Evolutionary conservation across 2,797 vertebrate genomes (phyloP), one percentile per base, ranked within the genome.

Genomic region (Anguilla anguilla): DNA sequence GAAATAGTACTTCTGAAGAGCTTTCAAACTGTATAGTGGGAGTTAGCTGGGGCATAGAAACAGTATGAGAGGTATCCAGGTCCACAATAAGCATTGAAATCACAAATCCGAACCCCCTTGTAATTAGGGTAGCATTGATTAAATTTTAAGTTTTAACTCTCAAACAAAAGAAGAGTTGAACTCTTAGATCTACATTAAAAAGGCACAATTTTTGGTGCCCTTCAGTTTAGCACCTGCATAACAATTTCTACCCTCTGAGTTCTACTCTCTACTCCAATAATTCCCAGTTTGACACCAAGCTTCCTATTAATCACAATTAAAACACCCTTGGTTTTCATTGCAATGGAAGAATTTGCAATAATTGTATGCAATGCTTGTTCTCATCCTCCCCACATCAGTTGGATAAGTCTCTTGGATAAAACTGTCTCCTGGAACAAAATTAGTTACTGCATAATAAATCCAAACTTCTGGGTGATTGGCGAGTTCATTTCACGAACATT

Each of bases 291-390:
- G 64, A 67, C 64, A 25, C 64, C 11, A 67, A 28, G n/a, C 64
- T 69, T 10, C 25, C 64, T 28, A 69, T 69, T 69, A 69, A 69
- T 69, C 64, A n/a, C 64, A 69, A 69, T 69, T 69, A 69, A 69
- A 69, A 69, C 64, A 69, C 64, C 64, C 25, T 69, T 69, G 64
- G 64, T 28, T 69, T 69, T 69, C 6, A 6, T n/a, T 69, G 64
- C 64, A 69, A 10, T 69, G 64, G 13, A 69, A 28, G 25, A 69
- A 69, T 69, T 69, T 69, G n/a, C 64, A 9, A 9, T 28, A 69
- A 69, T 69, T n/a, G 64, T 67, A 67, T 67, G 61, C 61, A n/a
- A n/a, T 67, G 61, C 61, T 67, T 67, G 61, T n/a, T n/a, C 61
- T 28, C 61, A n/a, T 19, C 59, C 59, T 61, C 59, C 19, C 13